phyloP scores from a whole-genome alignment of 2,113 vertebrate genomes.

The Chionodraco myersi region DNA sequence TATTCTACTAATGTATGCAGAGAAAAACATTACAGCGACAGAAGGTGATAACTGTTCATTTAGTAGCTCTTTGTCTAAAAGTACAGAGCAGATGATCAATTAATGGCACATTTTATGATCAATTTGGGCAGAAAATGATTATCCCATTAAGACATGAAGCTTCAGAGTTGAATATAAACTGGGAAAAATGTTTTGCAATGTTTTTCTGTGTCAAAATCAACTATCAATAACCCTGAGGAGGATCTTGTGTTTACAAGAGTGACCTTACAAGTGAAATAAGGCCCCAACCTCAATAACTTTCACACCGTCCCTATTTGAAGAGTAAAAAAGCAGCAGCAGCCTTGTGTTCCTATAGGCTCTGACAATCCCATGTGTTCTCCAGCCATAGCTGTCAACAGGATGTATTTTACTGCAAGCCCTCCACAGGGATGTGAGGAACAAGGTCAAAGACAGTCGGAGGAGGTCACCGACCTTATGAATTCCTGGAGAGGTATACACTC shows the following conservation, averaged over 20 bases:
- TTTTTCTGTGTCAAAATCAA: background rate
- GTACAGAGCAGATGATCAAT: background rate
- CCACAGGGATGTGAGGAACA: constrained; percentile 9
- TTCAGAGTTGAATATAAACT: background rate
- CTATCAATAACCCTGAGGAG: background rate
- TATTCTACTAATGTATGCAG: no score
- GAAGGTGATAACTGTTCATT: background rate
- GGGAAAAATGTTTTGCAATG: background rate
- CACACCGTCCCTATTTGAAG: background rate
- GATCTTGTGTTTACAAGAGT: background rate
- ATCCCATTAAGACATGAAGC: background rate
- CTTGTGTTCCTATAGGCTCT: constrained; percentile 22
- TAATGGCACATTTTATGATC: background rate
- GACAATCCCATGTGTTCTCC: constrained; percentile 55
- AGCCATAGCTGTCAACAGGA: constrained; percentile 42
- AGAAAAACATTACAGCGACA: background rate
- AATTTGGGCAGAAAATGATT: no score
- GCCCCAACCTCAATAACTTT: background rate
- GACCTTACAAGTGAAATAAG: background rate
- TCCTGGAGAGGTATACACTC: background rate
- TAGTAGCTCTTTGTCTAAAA: background rate
- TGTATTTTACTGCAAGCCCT: constrained; percentile 31
- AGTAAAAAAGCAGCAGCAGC: constrained; percentile 5
- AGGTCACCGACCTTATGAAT: constrained; percentile 33
- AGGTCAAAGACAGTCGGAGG: constrained; percentile 41